Conservation (phyloP, 2,888 invertebrate species). For the Mythimna pallens region DNA sequence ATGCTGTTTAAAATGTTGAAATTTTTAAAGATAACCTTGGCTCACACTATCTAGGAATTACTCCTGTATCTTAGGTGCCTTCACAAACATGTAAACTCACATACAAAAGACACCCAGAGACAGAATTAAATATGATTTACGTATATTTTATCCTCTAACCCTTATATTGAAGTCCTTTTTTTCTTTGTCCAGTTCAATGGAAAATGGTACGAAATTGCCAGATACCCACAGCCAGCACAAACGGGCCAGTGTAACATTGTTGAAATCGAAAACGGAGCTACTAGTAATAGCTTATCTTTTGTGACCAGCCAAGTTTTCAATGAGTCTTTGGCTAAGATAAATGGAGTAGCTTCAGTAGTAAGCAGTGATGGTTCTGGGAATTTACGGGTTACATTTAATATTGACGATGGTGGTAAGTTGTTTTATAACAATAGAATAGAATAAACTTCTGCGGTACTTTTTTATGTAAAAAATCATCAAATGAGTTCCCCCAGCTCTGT, state of each 20-base stretch:
- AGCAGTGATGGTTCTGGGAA: constrained; percentile 87
- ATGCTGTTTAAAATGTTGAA: background rate
- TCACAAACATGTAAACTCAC: too few species aligned
- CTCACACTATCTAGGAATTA: too few species aligned
- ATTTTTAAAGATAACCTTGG: background rate
- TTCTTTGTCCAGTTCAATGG: constrained; percentile 75
- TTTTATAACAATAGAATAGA: background rate
- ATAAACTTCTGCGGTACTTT: background rate
- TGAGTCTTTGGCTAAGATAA: constrained; percentile 83
- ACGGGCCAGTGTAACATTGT: constrained; percentile 91
- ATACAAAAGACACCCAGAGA: too few species aligned
- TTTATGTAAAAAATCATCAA: background rate
- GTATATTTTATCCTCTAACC: background rate
- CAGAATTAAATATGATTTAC: too few species aligned
- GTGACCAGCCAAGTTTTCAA: constrained; percentile 78
- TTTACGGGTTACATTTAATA: constrained; percentile 89
- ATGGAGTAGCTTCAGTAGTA: constrained; percentile 86
- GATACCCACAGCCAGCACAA: constrained; percentile 91
- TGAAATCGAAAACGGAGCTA: constrained; percentile 79
- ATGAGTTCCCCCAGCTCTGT: too few species aligned
- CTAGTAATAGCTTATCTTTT: constrained; percentile 68
- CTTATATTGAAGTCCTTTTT: background rate
- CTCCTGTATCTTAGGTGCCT: too few species aligned
- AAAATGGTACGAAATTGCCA: constrained; percentile 92
- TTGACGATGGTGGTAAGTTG: constrained; percentile 82